Percentiles rank a stretch among this genome's conserved stretches.
phyloP scores from a whole-genome alignment of 2,113 vertebrate species.

The Microtus richardsoni region DNA sequence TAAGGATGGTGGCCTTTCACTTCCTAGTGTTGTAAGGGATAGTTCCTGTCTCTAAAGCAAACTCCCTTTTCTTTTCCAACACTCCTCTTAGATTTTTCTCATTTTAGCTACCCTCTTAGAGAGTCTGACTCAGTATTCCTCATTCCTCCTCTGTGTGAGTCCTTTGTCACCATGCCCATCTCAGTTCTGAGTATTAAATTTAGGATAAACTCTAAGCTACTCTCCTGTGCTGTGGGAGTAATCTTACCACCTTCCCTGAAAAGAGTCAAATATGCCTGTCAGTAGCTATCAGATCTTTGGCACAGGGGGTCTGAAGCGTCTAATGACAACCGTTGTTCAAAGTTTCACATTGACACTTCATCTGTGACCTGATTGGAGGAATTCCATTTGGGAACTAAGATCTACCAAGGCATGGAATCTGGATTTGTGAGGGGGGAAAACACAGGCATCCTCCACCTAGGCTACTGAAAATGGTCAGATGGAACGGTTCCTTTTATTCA shows the following conservation, averaged over 20 bases:
- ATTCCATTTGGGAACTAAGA: background rate
- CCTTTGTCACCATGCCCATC: background rate
- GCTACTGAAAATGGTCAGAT: background rate
- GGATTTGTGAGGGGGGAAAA: background rate
- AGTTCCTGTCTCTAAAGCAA: background rate
- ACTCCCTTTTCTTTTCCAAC: background rate
- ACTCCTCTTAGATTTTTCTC: background rate
- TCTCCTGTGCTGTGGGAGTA: background rate
- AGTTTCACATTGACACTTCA: background rate
- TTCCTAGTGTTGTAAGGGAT: background rate
- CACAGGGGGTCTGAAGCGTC: background rate
- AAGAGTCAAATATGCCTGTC: background rate
- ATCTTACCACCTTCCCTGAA: background rate
- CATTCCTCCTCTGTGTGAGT: background rate
- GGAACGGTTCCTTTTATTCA: background rate
- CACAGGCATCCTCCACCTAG: background rate
- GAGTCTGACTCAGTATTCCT: background rate
- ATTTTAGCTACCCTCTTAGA: background rate
- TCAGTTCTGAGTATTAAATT: background rate
- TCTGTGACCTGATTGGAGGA: background rate
- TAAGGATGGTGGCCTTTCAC: background rate
- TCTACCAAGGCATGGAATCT: background rate
- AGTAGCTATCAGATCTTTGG: background rate
- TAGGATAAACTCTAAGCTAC: background rate
- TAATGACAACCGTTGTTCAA: background rate